Evolutionary conservation across 2,113 vertebrate species (phyloP).

Genomic region (Hippoglossus stenolepis): DNA sequence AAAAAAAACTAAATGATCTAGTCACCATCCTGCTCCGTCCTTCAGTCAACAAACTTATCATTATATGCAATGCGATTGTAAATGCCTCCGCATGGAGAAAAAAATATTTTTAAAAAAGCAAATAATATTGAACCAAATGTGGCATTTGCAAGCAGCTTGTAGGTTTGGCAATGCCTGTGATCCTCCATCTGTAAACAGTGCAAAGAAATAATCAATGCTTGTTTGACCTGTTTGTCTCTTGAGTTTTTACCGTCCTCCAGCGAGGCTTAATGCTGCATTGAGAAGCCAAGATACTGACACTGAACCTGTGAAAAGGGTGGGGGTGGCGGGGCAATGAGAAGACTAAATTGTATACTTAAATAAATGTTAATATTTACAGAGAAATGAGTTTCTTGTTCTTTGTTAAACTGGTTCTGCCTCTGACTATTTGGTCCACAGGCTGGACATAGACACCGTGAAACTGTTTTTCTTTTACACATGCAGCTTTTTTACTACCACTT

Average conservation of each 20-base stretch:
- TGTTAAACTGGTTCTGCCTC: background rate
- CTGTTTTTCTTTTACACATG: too few species aligned
- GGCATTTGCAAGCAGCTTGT: slow-evolving; percentile 62
- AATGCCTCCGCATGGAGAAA: slow-evolving; percentile 51
- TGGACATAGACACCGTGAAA: too few species aligned
- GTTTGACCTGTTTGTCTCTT: slow-evolving; percentile 66
- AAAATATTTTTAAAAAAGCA: slow-evolving; percentile 10
- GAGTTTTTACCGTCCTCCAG: slow-evolving; percentile 68
- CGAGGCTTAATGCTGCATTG: slow-evolving; percentile 80
- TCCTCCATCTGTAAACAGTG: slow-evolving; percentile 15
- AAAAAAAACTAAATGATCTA: background rate
- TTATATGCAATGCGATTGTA: slow-evolving; percentile 72
- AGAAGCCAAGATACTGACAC: slow-evolving; percentile 80
- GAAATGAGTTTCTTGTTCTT: slow-evolving; percentile 1
- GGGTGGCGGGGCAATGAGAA: slow-evolving; percentile 70
- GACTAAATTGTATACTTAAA: slow-evolving; percentile 86
- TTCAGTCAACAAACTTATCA: slow-evolving; percentile 34
- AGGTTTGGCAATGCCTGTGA: slow-evolving; percentile 53
- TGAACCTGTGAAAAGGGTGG: slow-evolving; percentile 80
- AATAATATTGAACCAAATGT: slow-evolving; percentile 66
- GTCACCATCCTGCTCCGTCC: slow-evolving; percentile 2
- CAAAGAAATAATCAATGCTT: slow-evolving; percentile 52
- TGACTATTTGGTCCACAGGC: background rate
- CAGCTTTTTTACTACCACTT: too few species aligned
- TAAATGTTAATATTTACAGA: slow-evolving; percentile 85